Evolutionary conservation across 2,888 invertebrate genomes (phyloP).

Genomic region (Drosophila mimica): DNA sequence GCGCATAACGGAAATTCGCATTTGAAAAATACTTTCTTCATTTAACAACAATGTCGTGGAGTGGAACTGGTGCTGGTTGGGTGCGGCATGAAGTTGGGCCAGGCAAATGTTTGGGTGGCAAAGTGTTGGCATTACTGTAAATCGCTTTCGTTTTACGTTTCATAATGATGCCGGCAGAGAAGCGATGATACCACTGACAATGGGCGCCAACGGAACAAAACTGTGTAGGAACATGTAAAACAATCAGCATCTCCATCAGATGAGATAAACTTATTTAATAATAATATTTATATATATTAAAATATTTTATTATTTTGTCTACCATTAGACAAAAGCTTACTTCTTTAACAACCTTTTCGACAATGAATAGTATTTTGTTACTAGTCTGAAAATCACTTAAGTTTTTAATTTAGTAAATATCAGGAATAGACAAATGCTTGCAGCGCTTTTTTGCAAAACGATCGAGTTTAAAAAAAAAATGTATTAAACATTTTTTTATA

Average conservation of each 20-base stretch:
- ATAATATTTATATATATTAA: slow-evolving; percentile 1
- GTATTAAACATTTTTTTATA: not conserved
- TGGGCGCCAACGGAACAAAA: slow-evolving; percentile 46
- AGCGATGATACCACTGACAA: slow-evolving; percentile 45
- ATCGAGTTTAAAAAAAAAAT: not conserved
- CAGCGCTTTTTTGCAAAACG: not conserved
- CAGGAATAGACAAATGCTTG: not conserved
- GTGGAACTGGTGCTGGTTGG: slow-evolving; percentile 7
- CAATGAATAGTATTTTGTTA: not conserved
- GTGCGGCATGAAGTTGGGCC: not conserved
- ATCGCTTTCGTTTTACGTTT: slow-evolving; percentile 82
- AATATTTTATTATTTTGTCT: too few species aligned
- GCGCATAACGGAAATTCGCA: slow-evolving; percentile 81
- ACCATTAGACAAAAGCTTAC: not conserved
- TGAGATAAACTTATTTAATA: not conserved
- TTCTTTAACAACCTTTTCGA: not conserved
- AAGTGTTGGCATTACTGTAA: slow-evolving; percentile 81
- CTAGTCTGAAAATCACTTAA: not conserved
- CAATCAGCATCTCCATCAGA: not conserved
- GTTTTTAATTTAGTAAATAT: not conserved
- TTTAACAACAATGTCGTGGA: slow-evolving; percentile 77
- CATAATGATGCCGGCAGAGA: slow-evolving; percentile 72
- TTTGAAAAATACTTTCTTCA: slow-evolving; percentile 81
- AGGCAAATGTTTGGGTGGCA: slow-evolving; percentile 58
- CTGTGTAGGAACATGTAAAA: slow-evolving; percentile 13